Percentiles rank a stretch among this genome's conserved stretches.
Evolutionary conservation across 2,797 vertebrate species (phyloP).

Genomic region (Rhinoraja longicauda): DNA sequence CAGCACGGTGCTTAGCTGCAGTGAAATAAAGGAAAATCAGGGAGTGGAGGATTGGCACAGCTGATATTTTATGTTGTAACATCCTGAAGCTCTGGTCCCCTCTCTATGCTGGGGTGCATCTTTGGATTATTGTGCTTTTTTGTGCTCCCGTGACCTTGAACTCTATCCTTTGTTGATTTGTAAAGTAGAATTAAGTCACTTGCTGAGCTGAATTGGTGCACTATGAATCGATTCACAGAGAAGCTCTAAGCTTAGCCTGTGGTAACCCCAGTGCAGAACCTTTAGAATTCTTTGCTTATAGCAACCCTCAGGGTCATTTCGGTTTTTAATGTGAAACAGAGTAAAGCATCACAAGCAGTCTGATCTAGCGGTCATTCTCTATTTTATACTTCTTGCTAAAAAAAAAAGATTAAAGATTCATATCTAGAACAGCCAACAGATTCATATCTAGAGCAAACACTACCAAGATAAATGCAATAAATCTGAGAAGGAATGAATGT

Average conservation of each 20-base stretch:
- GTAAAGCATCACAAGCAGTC: not conserved
- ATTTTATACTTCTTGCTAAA: too few relatives aligned
- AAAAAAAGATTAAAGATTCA: not conserved
- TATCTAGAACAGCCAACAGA: not conserved
- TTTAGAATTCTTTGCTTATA: not conserved
- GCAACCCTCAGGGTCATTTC: conserved; percentile 23
- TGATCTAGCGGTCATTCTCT: not conserved
- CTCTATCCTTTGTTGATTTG: not conserved
- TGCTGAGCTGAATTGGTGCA: conserved; percentile 20
- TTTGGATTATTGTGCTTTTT: not conserved
- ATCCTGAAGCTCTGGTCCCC: not conserved
- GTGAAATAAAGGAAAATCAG: not conserved
- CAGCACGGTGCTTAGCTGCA: not conserved
- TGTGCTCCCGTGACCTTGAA: not conserved
- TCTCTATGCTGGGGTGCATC: not conserved
- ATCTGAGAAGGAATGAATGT: too few relatives aligned
- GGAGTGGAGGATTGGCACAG: not conserved
- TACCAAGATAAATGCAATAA: too few relatives aligned
- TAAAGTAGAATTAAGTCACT: conserved; percentile 30
- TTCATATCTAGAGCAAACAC: too few relatives aligned
- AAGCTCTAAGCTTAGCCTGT: not conserved
- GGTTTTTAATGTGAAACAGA: not conserved
- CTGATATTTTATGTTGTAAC: not conserved
- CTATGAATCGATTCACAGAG: not conserved
- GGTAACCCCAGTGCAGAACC: not conserved